Percentiles rank a stretch among this genome's conserved stretches.
These are phyloP conservation scores for Epinephelus cyanopodus DNA, from an alignment of 2,113 vertebrate genomes.

Conservation along the genomic window DNA sequence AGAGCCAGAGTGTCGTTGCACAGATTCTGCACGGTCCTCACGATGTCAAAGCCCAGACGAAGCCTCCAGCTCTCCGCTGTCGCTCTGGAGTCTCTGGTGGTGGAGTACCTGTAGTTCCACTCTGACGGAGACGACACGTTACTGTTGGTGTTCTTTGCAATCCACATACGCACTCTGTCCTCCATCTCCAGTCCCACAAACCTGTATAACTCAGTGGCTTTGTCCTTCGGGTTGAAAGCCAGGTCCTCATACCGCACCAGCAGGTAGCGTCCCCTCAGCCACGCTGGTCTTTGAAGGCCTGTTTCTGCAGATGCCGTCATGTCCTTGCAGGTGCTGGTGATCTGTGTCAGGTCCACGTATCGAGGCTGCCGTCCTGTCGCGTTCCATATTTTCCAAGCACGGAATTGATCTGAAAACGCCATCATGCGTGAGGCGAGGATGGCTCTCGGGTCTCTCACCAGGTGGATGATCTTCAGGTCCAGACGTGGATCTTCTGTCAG, in stretches of 20 bases:
- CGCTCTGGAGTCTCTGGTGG: constrained; percentile 83
- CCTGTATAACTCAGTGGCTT: constrained; percentile 83
- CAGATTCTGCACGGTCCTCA: constrained; percentile 82
- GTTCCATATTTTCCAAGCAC: constrained; percentile 88
- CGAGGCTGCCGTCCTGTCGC: constrained; percentile 83
- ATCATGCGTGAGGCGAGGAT: constrained; percentile 86
- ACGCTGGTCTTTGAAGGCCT: constrained; percentile 77
- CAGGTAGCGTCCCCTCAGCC: constrained; percentile 86
- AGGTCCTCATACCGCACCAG: constrained; percentile 88
- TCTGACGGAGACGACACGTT: constrained; percentile 63
- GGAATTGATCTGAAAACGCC: constrained; percentile 83
- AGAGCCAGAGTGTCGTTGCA: constrained; percentile 84
- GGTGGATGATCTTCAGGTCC: constrained; percentile 86
- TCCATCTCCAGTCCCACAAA: constrained; percentile 84
- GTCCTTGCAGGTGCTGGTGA: constrained; percentile 84
- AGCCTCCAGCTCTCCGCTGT: constrained; percentile 86
- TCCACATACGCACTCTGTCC: constrained; percentile 82
- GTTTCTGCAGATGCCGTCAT: constrained; percentile 82
- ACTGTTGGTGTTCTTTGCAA: constrained; percentile 84
- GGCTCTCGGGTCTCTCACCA: constrained; percentile 89
- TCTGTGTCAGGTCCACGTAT: constrained; percentile 83
- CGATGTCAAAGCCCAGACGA: constrained; percentile 82
- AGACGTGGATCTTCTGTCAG: constrained; percentile 86
- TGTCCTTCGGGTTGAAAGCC: constrained; percentile 80
- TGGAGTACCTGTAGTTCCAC: constrained; percentile 83